Base-by-base conservation (phyloP, 2,797 vertebrate genomes). In the Sandelia bainsii region DNA sequence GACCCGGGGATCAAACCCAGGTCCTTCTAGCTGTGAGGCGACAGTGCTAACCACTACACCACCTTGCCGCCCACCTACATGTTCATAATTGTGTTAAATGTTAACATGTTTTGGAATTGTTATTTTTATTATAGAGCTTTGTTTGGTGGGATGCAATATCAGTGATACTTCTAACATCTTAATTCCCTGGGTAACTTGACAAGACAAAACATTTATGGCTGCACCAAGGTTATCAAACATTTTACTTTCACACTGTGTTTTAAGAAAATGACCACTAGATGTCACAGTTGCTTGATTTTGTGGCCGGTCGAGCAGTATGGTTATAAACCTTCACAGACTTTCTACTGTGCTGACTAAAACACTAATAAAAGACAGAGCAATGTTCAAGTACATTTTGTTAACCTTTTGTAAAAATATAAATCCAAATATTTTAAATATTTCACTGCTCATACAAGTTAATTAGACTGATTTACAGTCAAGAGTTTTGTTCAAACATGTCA, bases 271-370 rank as follows among this genome's bases (percentile, higher is more conserved):
- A 44, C 92, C 95, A 93, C 93, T 90, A 94, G 94, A 89, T 94
- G 95, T 86, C 94, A 92, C 3, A 46, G 83, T 93, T 92, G 94
- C 64, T 83, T 86, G 72, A 52, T 87, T 91, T 91, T 90, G 29
- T 45, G 14, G 12, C 37, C 46, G 17, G 6, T 67, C 46, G 11
- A 8, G 10, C 53, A 23, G 8, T 0, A 1, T 23, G 6, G 22
- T 57, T 17, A 14, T 6, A 75, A 50, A 73, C 32, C 32, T 34
- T 34, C 32, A 34, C 32, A 34, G 32, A 34, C 32, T 48, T 34
- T 17, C 51, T 61, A 16, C 0, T 61, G 8, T 42, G 6, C 19
- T 70, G 32, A 73, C 42, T 58, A 34, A 14, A 42, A 62, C 44
- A 45, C 5, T 9, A 45, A n/a, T 45, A 8, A 45, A 45, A 19